Evolutionary conservation across 2,797 vertebrate species (phyloP).

Genomic region (Trematomus bernacchii): DNA sequence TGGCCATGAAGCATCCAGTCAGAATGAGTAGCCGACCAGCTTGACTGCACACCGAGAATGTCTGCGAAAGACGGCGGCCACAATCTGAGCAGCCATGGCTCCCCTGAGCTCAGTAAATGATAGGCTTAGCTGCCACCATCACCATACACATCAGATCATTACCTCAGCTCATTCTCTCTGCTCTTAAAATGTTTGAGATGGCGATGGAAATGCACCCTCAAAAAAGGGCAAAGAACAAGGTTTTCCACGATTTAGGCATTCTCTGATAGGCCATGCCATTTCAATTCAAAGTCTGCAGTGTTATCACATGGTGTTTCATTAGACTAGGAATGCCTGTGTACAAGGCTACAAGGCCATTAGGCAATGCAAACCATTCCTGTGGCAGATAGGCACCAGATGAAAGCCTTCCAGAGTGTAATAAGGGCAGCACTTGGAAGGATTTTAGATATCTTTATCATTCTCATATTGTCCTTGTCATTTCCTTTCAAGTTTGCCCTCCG

Average conservation of each 20-base stretch:
- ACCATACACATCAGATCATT: conserved; percentile 38
- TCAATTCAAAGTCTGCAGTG: conserved; percentile 34
- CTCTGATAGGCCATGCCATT: neutral
- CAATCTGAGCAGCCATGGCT: conserved; percentile 41
- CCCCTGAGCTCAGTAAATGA: conserved; percentile 47
- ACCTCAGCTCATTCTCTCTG: conserved; percentile 30
- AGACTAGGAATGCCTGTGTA: conserved; percentile 46
- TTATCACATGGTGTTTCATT: conserved; percentile 60
- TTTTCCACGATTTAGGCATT: conserved; percentile 23
- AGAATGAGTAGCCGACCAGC: conserved; percentile 37
- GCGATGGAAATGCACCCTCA: conserved; percentile 1
- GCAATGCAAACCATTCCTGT: conserved; percentile 46
- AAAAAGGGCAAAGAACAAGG: conserved; percentile 3
- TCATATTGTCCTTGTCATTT: conserved; percentile 54
- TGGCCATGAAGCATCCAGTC: conserved; percentile 16
- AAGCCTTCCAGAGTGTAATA: conserved; percentile 54
- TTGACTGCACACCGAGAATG: conserved; percentile 46
- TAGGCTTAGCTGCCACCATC: conserved; percentile 52
- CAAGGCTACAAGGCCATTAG: conserved; percentile 56
- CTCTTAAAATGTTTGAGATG: conserved; percentile 15
- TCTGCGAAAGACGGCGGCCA: conserved; percentile 30
- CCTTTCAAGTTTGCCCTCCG: conserved; percentile 48
- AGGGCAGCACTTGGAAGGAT: conserved; percentile 49
- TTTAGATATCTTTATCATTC: conserved; percentile 61
- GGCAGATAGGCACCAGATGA: conserved; percentile 74